These are phyloP conservation scores for Dendrocincla tyrannina DNA, from an alignment of 2,797 vertebrate genomes.

Conservation along the genomic window DNA sequence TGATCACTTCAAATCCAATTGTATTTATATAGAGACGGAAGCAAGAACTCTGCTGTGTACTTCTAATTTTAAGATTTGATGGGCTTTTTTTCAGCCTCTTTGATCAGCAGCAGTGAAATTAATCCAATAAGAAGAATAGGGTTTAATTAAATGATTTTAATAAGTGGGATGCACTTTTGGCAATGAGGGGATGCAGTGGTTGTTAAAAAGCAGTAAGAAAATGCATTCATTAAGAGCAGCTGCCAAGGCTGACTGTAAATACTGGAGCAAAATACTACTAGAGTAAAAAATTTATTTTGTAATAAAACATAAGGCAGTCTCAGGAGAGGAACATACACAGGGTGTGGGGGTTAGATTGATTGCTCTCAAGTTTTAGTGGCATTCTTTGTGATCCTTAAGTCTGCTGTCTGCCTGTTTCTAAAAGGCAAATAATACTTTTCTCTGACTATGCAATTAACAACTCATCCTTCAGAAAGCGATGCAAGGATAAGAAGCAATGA, in stretches of 20 bases:
- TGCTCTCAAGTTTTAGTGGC: not conserved
- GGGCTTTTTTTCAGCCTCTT: not conserved
- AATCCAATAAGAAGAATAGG: not conserved
- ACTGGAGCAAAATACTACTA: not conserved
- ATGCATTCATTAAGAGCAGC: not conserved
- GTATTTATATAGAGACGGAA: not conserved
- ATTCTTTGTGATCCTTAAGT: not conserved
- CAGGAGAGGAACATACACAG: not conserved
- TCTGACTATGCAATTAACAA: not conserved
- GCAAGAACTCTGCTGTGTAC: not conserved
- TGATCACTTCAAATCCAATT: not conserved
- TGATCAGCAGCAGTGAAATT: conserved; percentile 10
- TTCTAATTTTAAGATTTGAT: not conserved
- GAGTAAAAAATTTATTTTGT: not conserved
- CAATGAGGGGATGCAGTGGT: not conserved
- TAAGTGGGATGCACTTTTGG: not conserved
- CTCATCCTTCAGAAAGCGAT: not conserved
- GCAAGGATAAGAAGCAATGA: not conserved
- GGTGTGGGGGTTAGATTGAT: not conserved
- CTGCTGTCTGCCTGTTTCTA: not conserved
- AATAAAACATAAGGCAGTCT: not conserved
- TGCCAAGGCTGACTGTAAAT: not conserved
- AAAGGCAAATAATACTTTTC: not conserved
- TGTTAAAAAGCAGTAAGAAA: not conserved
- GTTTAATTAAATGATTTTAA: conserved; percentile 27